These are phyloP conservation scores for Heterohyrax brucei DNA, from an alignment of 2,797 vertebrate species.

Conservation along the genomic window DNA sequence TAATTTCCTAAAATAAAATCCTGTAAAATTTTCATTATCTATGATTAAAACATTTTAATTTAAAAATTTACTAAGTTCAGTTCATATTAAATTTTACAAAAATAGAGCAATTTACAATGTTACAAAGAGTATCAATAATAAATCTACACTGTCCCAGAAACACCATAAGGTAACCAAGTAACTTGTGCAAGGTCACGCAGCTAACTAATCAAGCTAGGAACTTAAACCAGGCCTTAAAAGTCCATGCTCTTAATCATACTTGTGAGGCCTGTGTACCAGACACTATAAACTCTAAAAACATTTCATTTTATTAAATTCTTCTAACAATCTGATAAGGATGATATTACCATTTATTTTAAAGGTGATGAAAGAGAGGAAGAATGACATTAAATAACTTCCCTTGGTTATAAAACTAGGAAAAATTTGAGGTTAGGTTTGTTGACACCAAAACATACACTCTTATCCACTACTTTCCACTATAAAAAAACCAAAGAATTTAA, in stretches of 20 bases:
- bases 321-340: neutral
- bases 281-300: neutral
- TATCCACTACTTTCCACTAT: neutral
- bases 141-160: neutral
- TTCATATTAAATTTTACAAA: conserved; percentile 14
- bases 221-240: neutral
- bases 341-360: neutral
- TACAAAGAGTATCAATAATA: neutral
- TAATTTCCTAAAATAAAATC: neutral
- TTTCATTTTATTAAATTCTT: neutral
- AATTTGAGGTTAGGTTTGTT: neutral
- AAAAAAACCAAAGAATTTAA: neutral
- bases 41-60: neutral
- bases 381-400: neutral
- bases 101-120: neutral
- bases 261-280: neutral
- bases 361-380: neutral
- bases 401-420: conserved; percentile 18
- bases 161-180: neutral
- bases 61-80: neutral
- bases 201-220: neutral
- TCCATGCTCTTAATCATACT: neutral
- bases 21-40: neutral
- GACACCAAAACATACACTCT: neutral
- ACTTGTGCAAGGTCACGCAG: neutral